Conservation (phyloP, 2,888 invertebrate species). For the Lycocerus yunnanus region DNA sequence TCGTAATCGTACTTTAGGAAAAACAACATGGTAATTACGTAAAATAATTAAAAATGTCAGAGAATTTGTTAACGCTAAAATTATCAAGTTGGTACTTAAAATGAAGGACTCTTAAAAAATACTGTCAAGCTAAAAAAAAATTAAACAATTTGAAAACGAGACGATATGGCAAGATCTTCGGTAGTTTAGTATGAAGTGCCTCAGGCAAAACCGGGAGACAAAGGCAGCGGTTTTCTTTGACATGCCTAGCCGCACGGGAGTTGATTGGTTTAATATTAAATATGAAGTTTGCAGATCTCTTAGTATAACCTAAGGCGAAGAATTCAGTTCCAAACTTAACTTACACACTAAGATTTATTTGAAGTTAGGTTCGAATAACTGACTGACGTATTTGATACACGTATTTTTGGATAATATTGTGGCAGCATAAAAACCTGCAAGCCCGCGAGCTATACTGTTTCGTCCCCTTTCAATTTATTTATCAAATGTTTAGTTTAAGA, state of each 20-base stretch:
- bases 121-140: not conserved
- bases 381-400: not conserved
- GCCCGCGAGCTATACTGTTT: not conserved
- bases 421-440: not conserved
- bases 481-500: not conserved
- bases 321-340: constrained; percentile 25
- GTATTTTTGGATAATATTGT: constrained; percentile 7
- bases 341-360: constrained; percentile 25
- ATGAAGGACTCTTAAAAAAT: not conserved
- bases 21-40: not conserved
- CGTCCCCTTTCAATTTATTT: constrained; percentile 7
- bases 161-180: constrained; percentile 17
- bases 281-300: constrained; percentile 34
- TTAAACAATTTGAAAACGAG: constrained; percentile 6
- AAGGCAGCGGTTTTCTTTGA: constrained; percentile 34
- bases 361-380: constrained; percentile 18
- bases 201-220: constrained; percentile 22
- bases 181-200: constrained; percentile 20
- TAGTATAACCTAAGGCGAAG: constrained; percentile 16
- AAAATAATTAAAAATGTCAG: not conserved
- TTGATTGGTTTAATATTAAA: constrained; percentile 44
- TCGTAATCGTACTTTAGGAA: not conserved
- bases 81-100: not conserved
- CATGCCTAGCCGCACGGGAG: constrained; percentile 36
- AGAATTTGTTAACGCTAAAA: not conserved